phyloP scores from a whole-genome alignment of 2,113 vertebrate genomes.

The Amphiprion percula region DNA sequence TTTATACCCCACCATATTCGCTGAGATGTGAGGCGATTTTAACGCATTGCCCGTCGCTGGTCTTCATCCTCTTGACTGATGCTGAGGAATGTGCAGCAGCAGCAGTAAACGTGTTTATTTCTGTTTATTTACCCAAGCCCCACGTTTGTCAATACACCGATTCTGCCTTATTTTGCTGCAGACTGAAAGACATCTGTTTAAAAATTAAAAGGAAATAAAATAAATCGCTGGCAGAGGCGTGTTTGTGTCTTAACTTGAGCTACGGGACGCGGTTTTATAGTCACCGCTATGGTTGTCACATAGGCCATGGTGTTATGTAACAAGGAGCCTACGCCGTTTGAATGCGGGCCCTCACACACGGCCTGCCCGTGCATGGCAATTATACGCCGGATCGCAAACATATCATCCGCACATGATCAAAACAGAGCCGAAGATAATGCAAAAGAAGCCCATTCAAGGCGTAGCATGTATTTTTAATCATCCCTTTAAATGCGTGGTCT shows the following conservation, averaged over 20 bases:
- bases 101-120: constrained; percentile 36
- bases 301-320: constrained; percentile 84
- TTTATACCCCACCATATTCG: not conserved
- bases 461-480: not conserved
- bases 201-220: not conserved
- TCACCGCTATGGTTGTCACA: constrained; percentile 79
- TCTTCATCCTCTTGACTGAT: constrained; percentile 45
- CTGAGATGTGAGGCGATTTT: not conserved
- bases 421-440: not conserved
- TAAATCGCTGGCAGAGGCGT: constrained; percentile 38
- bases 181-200: constrained; percentile 24
- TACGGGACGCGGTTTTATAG: constrained; percentile 66
- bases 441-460: not conserved
- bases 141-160: constrained; percentile 28
- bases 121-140: constrained; percentile 55
- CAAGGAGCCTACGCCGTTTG: constrained; percentile 78
- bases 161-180: constrained; percentile 24
- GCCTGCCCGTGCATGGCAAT: constrained; percentile 56
- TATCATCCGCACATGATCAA: constrained; percentile 36
- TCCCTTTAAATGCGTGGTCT: not conserved
- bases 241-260: constrained; percentile 49
- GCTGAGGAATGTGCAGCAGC: constrained; percentile 76
- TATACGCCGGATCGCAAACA: constrained; percentile 38
- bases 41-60: not conserved
- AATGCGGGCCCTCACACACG: constrained; percentile 77